Percentiles rank a stretch among this genome's conserved stretches.
Conservation (phyloP, 2,888 invertebrate species). For the Oligia strigilis region DNA sequence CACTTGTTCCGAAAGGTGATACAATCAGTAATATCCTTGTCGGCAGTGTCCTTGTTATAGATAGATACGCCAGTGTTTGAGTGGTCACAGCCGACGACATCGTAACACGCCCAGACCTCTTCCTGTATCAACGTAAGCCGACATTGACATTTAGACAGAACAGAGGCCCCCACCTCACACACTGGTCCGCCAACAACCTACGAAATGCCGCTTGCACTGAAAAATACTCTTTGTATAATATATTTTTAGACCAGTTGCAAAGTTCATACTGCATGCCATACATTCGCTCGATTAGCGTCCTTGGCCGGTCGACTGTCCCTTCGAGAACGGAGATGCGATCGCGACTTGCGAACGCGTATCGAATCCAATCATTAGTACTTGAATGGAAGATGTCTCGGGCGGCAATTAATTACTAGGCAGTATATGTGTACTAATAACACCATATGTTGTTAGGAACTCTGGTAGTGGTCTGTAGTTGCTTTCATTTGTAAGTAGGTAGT, state of each 20-base stretch:
- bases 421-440: background rate
- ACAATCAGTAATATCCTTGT: slow-evolving; percentile 67
- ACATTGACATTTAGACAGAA: slow-evolving; percentile 86
- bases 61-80: slow-evolving; percentile 73
- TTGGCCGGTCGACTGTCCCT: slow-evolving; percentile 81
- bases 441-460: slow-evolving; percentile 27
- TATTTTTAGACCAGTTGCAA: slow-evolving; percentile 75
- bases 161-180: slow-evolving; percentile 63
- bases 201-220: slow-evolving; percentile 73
- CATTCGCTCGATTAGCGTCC: slow-evolving; percentile 81
- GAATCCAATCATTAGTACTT: slow-evolving; percentile 63
- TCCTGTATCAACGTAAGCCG: slow-evolving; percentile 81
- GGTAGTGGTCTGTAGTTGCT: slow-evolving; percentile 26
- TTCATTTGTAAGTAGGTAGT: slow-evolving; percentile 40
- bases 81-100: slow-evolving; percentile 64
- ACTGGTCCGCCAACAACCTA: slow-evolving; percentile 71
- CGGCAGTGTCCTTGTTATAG: slow-evolving; percentile 78
- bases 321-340: slow-evolving; percentile 76
- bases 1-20: slow-evolving; percentile 49
- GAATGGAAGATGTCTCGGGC: slow-evolving; percentile 58
- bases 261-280: slow-evolving; percentile 72
- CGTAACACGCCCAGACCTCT: slow-evolving; percentile 78
- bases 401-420: slow-evolving; percentile 32
- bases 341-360: slow-evolving; percentile 64
- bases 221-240: slow-evolving; percentile 61